Percentiles rank a stretch among this genome's conserved stretches.
Conservation (phyloP, 2,113 vertebrate species). For the Sceloporus tristichus region DNA sequence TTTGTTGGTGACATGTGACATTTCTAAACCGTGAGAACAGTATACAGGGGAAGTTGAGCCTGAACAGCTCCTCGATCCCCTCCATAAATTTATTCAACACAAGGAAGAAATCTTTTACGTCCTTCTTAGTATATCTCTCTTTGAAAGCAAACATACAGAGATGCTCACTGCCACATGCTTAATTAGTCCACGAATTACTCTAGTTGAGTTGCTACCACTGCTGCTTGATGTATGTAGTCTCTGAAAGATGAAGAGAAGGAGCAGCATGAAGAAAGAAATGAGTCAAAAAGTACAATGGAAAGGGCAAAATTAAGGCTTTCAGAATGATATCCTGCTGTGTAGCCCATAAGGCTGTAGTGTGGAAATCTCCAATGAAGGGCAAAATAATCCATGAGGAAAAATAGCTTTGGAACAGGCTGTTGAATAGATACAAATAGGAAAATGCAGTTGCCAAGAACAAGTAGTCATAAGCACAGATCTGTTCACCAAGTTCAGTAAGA, state of each 20-base stretch:
- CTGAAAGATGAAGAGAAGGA: neutral
- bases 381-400: neutral
- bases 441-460: neutral
- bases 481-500: conserved; percentile 15
- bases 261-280: neutral
- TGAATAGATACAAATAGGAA: conserved; percentile 17
- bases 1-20: neutral
- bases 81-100: neutral
- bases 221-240: neutral
- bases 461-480: neutral
- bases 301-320: neutral
- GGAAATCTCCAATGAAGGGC: neutral
- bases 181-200: too few species aligned
- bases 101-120: neutral
- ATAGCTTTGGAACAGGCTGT: neutral
- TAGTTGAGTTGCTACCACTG: neutral
- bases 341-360: too few species aligned
- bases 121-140: neutral
- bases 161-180: neutral
- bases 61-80: neutral
- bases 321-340: neutral
- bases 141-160: neutral
- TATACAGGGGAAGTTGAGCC: neutral
- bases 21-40: neutral
- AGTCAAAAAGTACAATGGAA: neutral